Conservation (phyloP, 2,888 invertebrate species). For the Watsonalla binaria region DNA sequence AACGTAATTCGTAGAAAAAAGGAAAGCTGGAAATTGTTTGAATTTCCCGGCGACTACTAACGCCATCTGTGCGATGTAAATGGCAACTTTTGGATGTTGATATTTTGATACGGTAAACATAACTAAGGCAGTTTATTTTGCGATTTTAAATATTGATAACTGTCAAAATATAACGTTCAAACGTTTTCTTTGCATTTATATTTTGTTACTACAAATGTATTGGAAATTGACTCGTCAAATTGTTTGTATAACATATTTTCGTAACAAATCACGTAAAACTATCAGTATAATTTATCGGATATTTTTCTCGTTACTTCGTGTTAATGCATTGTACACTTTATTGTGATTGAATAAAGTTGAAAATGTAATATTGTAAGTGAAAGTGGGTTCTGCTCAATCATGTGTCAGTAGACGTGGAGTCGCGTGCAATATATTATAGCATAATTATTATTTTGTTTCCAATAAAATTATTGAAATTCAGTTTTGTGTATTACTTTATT, state of each 20-base stretch:
- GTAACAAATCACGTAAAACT: no score
- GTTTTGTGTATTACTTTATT: slow-evolving; percentile 16
- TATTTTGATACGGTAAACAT: neutral
- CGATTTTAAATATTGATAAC: no score
- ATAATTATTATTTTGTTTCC: slow-evolving; percentile 78
- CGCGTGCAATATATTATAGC: slow-evolving; percentile 77
- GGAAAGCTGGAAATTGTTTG: no score
- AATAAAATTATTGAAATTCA: slow-evolving; percentile 68
- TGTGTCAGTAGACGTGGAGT: slow-evolving; percentile 54
- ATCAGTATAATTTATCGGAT: neutral
- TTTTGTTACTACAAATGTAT: no score
- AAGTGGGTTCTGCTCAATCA: slow-evolving; percentile 73
- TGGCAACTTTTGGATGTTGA: neutral
- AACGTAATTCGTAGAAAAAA: neutral
- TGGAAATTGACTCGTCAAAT: no score
- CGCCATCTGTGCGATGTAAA: neutral
- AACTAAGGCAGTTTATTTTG: no score
- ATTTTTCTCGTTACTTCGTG: neutral
- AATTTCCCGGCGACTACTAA: neutral
- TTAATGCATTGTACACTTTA: slow-evolving; percentile 1
- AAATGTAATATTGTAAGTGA: slow-evolving; percentile 46
- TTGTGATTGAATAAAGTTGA: slow-evolving; percentile 13
- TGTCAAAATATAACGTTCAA: no score
- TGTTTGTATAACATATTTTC: no score
- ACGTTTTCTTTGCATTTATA: no score